Evolutionary conservation across 1,140 invertebrate species (phyloP), one percentile per base, ranked within the genome.

Genomic region (Hycleus cichorii): DNA sequence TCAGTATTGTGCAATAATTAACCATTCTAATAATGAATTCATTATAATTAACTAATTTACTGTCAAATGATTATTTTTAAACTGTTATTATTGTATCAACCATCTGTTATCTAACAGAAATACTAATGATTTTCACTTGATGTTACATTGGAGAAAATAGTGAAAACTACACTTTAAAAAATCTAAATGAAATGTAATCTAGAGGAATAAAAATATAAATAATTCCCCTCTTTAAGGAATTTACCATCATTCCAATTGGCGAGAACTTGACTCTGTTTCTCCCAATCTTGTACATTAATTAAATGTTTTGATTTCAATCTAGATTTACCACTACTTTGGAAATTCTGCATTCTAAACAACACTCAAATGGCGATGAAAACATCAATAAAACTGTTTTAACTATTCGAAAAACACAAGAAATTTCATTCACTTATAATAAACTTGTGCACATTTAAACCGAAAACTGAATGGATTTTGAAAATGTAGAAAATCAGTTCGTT

Each of bases 191-290:
- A 42, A 18, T 18, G 18, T 42, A 11, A 42, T n/a, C 3, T 42
- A 9, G 3, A 10, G 11, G 5, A 42, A 42, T 0, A n/a, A 42
- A 42, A 11, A 10, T 7, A 8, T 9, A 42, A 42, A 42, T 8
- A 7, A 42, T 11, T 42, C 40, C 40, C 40, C 9, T 42, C 4
- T 42, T 42, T 42, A 10, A 42, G 10, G 11, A n/a, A 42, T 42
- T 42, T 72, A 73, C 72, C 72, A 69, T 73, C 56, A 48, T 72
- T 73, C 72, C 72, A 73, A 38, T 60, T 64, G 44, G 54, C 32
- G 11, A 73, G 64, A 24, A 73, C 53, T 53, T 70, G 62, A 57
- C 67, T 64, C 53, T 72, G 70, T 54, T 68, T 69, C 61, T 73
- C 68, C 70, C 70, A 73, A 58, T 72, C 70, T 8, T 58, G 57